These are phyloP conservation scores for Lepidocyrtoides sp. DNA, from an alignment of 2,888 invertebrate species.

Conservation along the genomic window DNA sequence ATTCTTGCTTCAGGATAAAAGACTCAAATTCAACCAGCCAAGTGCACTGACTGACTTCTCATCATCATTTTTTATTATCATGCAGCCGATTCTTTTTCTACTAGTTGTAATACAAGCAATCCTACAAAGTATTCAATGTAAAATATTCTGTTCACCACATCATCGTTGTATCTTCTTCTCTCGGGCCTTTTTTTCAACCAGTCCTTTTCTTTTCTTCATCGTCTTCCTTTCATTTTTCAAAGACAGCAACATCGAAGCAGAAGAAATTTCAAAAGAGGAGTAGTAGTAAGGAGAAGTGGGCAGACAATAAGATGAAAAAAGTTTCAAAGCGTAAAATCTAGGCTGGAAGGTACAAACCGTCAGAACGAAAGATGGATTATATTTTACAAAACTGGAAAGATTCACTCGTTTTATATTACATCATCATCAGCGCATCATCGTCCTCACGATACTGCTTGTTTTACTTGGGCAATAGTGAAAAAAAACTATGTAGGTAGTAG, in stretches of 20 bases:
- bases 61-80: not conserved
- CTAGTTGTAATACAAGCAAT: conserved; percentile 1
- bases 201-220: not conserved
- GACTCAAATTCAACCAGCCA: not conserved
- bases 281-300: not conserved
- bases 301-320: conserved; percentile 19
- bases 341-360: conserved; percentile 76
- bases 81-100: not conserved
- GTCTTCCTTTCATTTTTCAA: not conserved
- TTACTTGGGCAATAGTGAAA: not conserved
- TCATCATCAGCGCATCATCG: not conserved
- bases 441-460: not conserved
- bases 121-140: conserved; percentile 18
- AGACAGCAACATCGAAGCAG: not conserved
- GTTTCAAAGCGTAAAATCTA: conserved; percentile 73
- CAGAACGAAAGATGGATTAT: conserved; percentile 62
- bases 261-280: not conserved
- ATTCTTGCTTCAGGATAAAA: conserved; percentile 32
- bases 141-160: conserved; percentile 5
- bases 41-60: conserved; percentile 19
- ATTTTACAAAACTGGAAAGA: conserved; percentile 67
- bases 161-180: not conserved
- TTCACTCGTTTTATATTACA: conserved; percentile 61
- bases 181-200: not conserved
- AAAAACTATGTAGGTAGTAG: conserved; percentile 2